Conservation (phyloP, 2,113 vertebrate species). For the Pseudolaguvia tuberculata region DNA sequence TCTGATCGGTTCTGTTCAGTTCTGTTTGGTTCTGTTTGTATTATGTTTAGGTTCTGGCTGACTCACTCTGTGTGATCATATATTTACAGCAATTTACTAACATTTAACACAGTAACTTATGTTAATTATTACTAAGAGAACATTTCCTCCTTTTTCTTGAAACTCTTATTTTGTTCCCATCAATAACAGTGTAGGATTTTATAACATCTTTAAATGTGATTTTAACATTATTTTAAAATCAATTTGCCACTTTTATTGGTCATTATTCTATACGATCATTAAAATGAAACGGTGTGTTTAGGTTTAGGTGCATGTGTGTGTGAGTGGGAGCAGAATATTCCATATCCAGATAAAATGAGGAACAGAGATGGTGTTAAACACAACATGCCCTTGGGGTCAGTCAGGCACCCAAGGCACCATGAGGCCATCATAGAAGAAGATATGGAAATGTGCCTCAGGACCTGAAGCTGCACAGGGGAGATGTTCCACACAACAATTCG, state of each 20-base stretch:
- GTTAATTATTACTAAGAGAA: neutral
- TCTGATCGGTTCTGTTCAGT: too few relatives aligned
- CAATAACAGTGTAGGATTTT: neutral
- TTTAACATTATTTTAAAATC: neutral
- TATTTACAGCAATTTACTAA: neutral
- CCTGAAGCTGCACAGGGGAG: slow-evolving; percentile 24
- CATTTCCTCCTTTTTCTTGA: neutral
- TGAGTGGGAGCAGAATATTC: neutral
- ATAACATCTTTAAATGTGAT: neutral
- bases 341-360: too few relatives aligned
- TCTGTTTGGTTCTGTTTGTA: too few relatives aligned
- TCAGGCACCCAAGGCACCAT: neutral
- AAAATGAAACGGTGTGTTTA: neutral
- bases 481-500: slow-evolving; percentile 8
- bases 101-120: neutral
- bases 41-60: neutral
- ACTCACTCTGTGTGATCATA: neutral
- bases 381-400: neutral
- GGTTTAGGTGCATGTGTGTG: neutral
- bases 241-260: neutral
- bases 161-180: neutral
- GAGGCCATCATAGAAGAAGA: slow-evolving; percentile 7
- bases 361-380: too few relatives aligned
- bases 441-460: slow-evolving; percentile 23
- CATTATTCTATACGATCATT: neutral